Evolutionary conservation across 2,888 invertebrate genomes (phyloP).

Genomic region (Drosophila algonquin): DNA sequence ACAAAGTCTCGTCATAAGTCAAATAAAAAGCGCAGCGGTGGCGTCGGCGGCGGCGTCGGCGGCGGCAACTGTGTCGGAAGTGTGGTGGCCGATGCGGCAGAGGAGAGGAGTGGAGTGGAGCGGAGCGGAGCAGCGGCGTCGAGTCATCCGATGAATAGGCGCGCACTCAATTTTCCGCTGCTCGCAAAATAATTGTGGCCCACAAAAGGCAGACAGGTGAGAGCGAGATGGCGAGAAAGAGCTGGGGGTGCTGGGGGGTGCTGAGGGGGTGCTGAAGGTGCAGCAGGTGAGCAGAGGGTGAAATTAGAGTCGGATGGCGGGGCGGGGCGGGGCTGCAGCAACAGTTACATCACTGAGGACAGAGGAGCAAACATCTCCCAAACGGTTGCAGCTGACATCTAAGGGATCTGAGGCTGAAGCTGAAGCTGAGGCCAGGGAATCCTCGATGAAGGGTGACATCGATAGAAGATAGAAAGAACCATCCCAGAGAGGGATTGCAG

Average conservation of each 20-base stretch:
- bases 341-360: neutral
- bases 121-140: neutral
- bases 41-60: conserved; percentile 16
- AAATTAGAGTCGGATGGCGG: neutral
- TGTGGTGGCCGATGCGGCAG: conserved; percentile 20
- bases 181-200: conserved; percentile 63
- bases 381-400: neutral
- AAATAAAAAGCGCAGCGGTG: conserved; percentile 71
- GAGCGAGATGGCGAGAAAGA: too few relatives aligned
- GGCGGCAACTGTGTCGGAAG: conserved; percentile 46
- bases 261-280: neutral
- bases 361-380: neutral
- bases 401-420: too few relatives aligned
- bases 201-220: conserved; percentile 64
- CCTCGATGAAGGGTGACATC: too few relatives aligned
- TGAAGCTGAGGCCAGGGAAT: too few relatives aligned
- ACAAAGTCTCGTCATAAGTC: conserved; percentile 74
- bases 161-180: conserved; percentile 58
- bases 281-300: neutral
- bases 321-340: neutral
- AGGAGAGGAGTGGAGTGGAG: neutral
- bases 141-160: conserved; percentile 68
- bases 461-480: too few relatives aligned
- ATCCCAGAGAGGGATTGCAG: too few relatives aligned
- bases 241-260: too few relatives aligned